These are phyloP conservation scores for Cercopithecus petaurista DNA, from an alignment of 2,797 vertebrate genomes.

Conservation along the genomic window DNA sequence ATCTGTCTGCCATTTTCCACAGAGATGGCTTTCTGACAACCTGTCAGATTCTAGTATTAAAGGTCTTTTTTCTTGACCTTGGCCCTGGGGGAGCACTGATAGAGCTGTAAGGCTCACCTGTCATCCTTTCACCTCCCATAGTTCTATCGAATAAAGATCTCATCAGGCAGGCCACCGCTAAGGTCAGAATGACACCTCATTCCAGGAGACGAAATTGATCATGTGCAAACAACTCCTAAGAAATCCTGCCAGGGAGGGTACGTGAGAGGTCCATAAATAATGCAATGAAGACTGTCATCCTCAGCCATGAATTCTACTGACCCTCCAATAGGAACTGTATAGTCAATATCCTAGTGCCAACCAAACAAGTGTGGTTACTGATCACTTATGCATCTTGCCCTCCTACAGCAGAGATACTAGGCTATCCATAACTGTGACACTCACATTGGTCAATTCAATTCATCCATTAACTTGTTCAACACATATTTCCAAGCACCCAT, in stretches of 20 bases:
- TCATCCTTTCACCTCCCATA: not conserved
- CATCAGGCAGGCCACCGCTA: not conserved
- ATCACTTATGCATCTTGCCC: not conserved
- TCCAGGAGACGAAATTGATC: conserved; percentile 55
- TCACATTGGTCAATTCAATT: not conserved
- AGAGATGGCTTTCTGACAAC: not conserved
- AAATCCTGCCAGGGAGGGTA: not conserved
- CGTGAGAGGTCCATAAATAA: conserved; percentile 16
- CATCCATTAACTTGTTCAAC: not conserved
- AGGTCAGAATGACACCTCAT: not conserved
- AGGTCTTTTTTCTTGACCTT: conserved; percentile 16
- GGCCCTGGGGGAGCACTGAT: not conserved
- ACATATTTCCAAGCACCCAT: not conserved
- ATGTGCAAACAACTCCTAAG: not conserved
- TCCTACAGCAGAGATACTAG: not conserved
- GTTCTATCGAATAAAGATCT: not conserved
- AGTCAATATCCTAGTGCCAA: not conserved
- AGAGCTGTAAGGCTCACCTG: not conserved
- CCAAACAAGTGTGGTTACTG: not conserved
- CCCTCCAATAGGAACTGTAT: not conserved
- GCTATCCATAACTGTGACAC: not conserved
- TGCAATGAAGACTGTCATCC: not conserved
- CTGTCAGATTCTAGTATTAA: not conserved
- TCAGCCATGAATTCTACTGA: not conserved
- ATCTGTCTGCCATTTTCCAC: not conserved